A percentile compares a stretch with the other conserved stretches of the same genome.
phyloP scores from a whole-genome alignment of 2,888 invertebrate genomes.

The Cotesia congregata region DNA sequence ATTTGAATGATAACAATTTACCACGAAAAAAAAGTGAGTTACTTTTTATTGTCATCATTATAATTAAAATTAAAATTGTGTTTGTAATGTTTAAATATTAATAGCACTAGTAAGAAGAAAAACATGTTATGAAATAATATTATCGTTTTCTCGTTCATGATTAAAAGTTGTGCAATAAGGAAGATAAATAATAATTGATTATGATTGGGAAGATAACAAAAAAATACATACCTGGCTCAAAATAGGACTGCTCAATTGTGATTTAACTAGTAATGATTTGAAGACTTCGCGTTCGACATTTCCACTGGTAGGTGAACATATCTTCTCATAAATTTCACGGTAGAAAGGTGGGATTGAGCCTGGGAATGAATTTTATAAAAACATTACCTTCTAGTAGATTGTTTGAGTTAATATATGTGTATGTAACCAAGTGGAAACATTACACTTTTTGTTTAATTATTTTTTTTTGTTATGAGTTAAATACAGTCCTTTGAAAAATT shows the following conservation, averaged over 20 bases:
- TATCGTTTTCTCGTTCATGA: not conserved
- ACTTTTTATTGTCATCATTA: not conserved
- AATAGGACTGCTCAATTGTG: constrained; percentile 71
- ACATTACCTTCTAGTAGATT: constrained; percentile 2
- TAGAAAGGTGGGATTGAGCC: constrained; percentile 74
- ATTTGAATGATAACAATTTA: not conserved
- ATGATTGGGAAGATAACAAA: not conserved
- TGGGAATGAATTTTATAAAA: constrained; percentile 53
- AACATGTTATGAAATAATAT: not conserved
- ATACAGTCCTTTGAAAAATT: not conserved
- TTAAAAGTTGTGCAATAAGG: not conserved
- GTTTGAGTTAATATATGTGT: not conserved
- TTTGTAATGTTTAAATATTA: too few species aligned
- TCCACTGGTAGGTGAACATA: constrained; percentile 72
- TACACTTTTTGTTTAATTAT: not conserved
- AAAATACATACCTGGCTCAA: constrained; percentile 68
- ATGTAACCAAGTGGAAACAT: not conserved
- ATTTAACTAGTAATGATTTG: constrained; percentile 72
- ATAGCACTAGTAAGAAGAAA: not conserved
- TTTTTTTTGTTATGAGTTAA: not conserved
- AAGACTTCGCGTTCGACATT: constrained; percentile 73
- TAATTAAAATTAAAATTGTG: not conserved
- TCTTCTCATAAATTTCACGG: constrained; percentile 73
- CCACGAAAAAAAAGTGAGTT: not conserved
- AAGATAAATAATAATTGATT: not conserved